Percentiles rank a stretch among this genome's conserved stretches.
These are phyloP conservation scores for Corynorhinus townsendii DNA, from an alignment of 2,113 vertebrate species.

Conservation along the genomic window DNA sequence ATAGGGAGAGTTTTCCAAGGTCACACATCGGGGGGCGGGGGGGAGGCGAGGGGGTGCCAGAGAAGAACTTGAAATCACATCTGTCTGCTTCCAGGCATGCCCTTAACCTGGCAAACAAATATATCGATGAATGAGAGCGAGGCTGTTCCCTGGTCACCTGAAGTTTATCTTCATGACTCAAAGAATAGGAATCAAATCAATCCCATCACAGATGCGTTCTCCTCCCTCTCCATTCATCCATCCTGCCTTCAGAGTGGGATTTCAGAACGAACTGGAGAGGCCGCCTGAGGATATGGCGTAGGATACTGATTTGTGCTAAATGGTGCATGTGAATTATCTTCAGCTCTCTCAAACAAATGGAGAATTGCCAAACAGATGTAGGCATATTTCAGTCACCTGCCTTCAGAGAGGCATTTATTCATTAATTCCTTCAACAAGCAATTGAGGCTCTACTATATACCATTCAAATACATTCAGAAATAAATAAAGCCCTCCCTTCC, in stretches of 20 bases:
- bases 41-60: too few relatives aligned
- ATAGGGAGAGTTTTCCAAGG: neutral
- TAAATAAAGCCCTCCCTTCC: neutral
- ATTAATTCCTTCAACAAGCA: slow-evolving; percentile 5
- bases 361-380: neutral
- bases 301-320: slow-evolving; percentile 24
- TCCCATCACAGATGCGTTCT: neutral
- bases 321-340: neutral
- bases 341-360: neutral
- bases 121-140: neutral
- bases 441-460: slow-evolving; percentile 9
- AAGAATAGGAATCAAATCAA: neutral
- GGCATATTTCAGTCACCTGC: neutral
- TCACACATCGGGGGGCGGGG: fast-evolving
- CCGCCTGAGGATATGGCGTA: neutral
- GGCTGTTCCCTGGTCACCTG: neutral
- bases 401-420: slow-evolving; percentile 5
- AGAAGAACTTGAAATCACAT: neutral
- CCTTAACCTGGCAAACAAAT: neutral
- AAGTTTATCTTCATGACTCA: neutral
- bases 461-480: slow-evolving; percentile 17
- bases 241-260: neutral
- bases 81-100: neutral
- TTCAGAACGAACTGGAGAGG: slow-evolving; percentile 10
- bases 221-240: neutral